Evolutionary conservation across 2,113 vertebrate species (phyloP), one percentile per base, ranked within the genome.

Genomic region (Talpa occidentalis): DNA sequence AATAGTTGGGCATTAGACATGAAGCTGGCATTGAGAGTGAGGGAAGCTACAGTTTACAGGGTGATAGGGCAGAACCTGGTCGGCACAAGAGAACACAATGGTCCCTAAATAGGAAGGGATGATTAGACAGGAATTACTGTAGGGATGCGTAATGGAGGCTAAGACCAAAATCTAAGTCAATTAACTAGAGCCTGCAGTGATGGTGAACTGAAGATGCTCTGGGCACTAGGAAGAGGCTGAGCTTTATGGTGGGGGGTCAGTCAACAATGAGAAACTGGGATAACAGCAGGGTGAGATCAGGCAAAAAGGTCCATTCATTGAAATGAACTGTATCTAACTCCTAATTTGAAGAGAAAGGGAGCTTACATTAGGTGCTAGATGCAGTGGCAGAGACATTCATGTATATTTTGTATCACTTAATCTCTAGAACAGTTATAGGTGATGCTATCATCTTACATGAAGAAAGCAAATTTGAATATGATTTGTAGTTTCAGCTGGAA

Each of bases 321-420:
- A 40, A 40, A 44, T 30, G 59, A 82, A 44, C 8, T 79, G 2
- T 87, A 60, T 92, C 17, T 82, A 80, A 83, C 22, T 77, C 32
- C 37, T 47, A 44, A 32, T 42, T 32, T 76, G 32, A 88, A 84
- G 90, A 42, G 56, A 32, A 52, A 47, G 19, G n/a, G 15, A 64
- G 8, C 17, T 86, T 76, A 17, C 2, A 3, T 70, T 11, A 30
- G 24, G 37, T 32, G 5, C 42, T 10, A 52, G 9, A 60, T 30
- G 26, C 35, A 67, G 40, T 62, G 12, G 26, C 11, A 69, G 60
- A 15, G 12, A 24, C 24, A 54, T 24, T 60, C 87, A 37, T 81
- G 10, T 76, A 24, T 89, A 77, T 82, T 96, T 96, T 56, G 66
- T 16, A 66, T 85, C 59, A 66, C 17, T 54, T 28, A 30, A 91